Percentiles rank a stretch among this genome's conserved stretches.
phyloP scores from a whole-genome alignment of 2,797 vertebrate species.

The Siniperca obscura region DNA sequence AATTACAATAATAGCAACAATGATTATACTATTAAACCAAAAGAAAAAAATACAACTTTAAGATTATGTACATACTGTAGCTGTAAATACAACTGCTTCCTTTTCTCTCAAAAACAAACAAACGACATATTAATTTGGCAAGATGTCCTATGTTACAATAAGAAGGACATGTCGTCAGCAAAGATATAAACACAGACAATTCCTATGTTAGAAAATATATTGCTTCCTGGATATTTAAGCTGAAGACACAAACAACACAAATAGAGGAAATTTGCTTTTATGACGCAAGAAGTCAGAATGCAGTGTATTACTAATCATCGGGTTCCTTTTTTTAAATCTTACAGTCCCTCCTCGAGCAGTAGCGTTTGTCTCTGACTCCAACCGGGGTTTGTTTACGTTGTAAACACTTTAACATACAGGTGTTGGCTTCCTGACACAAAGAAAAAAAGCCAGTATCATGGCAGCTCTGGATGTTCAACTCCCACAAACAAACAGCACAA shows the following conservation, averaged over 20 bases:
- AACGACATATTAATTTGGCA: slow-evolving; percentile 75
- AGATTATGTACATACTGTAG: slow-evolving; percentile 80
- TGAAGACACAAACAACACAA: slow-evolving; percentile 69
- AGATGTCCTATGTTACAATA: slow-evolving; percentile 73
- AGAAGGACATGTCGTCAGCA: slow-evolving; percentile 62
- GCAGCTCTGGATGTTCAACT: slow-evolving; percentile 35
- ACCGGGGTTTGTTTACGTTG: slow-evolving; percentile 67
- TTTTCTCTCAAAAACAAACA: slow-evolving; percentile 60
- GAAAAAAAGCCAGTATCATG: slow-evolving; percentile 26
- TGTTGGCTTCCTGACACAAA: slow-evolving; percentile 45
- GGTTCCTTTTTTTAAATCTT: slow-evolving; percentile 14
- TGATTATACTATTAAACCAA: slow-evolving; percentile 71
- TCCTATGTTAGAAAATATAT: slow-evolving; percentile 83
- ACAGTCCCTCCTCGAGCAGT: slow-evolving; percentile 32
- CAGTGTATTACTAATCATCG: slow-evolving; percentile 30
- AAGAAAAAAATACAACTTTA: slow-evolving; percentile 75
- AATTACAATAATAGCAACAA: slow-evolving; percentile 78
- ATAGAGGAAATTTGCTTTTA: slow-evolving; percentile 49
- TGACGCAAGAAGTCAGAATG: slow-evolving; percentile 46
- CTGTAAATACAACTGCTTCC: slow-evolving; percentile 71
- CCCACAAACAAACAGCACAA: not conserved
- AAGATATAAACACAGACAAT: slow-evolving; percentile 66
- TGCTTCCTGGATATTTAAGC: slow-evolving; percentile 78
- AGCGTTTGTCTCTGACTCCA: slow-evolving; percentile 34
- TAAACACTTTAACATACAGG: slow-evolving; percentile 67